phyloP scores from a whole-genome alignment of 2,113 vertebrate genomes.

The Prochilodus magdalenae region DNA sequence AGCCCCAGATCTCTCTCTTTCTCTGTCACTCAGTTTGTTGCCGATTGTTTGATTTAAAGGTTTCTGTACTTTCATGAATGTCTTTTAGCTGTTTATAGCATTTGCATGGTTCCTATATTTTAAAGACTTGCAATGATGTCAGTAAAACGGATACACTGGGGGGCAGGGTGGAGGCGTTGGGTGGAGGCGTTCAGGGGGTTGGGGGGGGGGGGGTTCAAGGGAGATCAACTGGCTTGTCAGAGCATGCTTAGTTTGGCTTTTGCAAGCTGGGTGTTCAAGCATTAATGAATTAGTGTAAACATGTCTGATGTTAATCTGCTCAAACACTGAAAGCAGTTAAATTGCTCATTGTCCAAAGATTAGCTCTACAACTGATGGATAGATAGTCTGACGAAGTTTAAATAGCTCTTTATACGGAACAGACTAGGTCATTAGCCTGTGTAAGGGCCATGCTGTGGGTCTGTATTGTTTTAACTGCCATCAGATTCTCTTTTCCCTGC shows the following conservation, averaged over 20 bases:
- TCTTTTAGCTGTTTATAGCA: background rate
- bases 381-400: background rate
- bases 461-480: background rate
- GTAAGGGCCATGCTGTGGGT: background rate
- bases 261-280: background rate
- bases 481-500: background rate
- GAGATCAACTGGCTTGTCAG: conserved; percentile 23
- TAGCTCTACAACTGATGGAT: background rate
- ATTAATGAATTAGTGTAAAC: conserved; percentile 11
- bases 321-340: background rate
- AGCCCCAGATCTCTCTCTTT: background rate
- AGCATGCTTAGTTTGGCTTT: conserved; percentile 4
- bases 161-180: too few species aligned
- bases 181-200: too few species aligned
- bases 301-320: background rate
- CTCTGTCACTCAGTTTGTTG: background rate
- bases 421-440: background rate
- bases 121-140: conserved; percentile 16
- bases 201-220: too few species aligned
- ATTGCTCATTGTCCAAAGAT: background rate
- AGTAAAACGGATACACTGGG: conserved; percentile 19
- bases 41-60: background rate
- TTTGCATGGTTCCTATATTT: background rate
- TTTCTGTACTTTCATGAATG: background rate
- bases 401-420: background rate